Percentiles rank a stretch among this genome's conserved stretches.
phyloP scores from a whole-genome alignment of 2,888 invertebrate genomes.

The Gibbula magus region DNA sequence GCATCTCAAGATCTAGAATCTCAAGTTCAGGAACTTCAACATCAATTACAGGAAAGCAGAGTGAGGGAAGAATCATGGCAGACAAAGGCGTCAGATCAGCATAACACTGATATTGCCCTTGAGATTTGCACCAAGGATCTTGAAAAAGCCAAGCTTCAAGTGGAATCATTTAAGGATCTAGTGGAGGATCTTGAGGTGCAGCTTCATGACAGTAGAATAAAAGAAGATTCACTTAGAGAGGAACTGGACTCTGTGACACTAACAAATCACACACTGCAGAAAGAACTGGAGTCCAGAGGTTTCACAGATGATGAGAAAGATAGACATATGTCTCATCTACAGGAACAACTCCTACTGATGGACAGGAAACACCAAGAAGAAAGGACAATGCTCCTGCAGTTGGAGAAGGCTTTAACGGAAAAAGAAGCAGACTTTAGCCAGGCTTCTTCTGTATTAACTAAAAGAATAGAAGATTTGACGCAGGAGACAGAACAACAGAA shows the following conservation, averaged over 20 bases:
- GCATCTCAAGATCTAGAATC: background rate
- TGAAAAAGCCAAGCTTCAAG: background rate
- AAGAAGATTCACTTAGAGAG: background rate
- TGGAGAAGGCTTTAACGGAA: background rate
- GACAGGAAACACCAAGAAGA: background rate
- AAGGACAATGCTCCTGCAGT: background rate
- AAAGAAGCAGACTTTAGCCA: background rate
- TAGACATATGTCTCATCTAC: background rate
- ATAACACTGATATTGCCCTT: background rate
- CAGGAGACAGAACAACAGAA: background rate
- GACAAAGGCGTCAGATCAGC: background rate
- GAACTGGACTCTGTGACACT: background rate
- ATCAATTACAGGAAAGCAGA: background rate
- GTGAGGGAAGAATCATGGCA: background rate
- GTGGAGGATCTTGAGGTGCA: slow-evolving; percentile 3
- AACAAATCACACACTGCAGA: background rate
- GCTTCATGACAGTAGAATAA: background rate
- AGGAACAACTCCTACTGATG: background rate
- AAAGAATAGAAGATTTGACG: background rate
- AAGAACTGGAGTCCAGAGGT: background rate
- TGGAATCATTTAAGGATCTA: slow-evolving; percentile 5
- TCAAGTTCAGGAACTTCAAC: background rate
- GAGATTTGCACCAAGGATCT: background rate
- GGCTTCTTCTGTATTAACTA: background rate
- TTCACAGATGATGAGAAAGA: background rate